A percentile compares a stretch with the other conserved stretches of the same genome.
phyloP scores from a whole-genome alignment of 2,888 invertebrate species.

The Drosophila siamana region DNA sequence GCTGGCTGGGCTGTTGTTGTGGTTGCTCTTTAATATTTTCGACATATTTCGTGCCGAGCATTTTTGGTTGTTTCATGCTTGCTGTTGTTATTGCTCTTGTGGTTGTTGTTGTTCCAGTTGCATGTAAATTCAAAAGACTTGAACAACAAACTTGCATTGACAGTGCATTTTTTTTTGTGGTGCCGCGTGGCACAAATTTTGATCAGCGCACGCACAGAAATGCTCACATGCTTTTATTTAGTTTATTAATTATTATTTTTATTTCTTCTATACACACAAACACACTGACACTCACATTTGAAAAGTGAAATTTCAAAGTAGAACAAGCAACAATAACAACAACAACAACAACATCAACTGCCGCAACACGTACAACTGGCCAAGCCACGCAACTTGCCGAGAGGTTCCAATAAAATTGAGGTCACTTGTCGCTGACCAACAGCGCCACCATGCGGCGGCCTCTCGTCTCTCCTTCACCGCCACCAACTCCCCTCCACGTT shows the following conservation, averaged over 20 bases:
- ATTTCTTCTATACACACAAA: conserved; percentile 32
- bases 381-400: conserved; percentile 65
- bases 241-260: conserved; percentile 71
- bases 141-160: conserved; percentile 59
- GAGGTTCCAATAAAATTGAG: conserved; percentile 76
- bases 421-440: conserved; percentile 72
- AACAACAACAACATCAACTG: conserved; percentile 50
- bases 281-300: conserved; percentile 52
- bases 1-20: conserved; percentile 28
- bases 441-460: conserved; percentile 45
- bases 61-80: conserved; percentile 25
- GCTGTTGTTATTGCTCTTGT: conserved; percentile 9
- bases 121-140: conserved; percentile 61
- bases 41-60: conserved; percentile 53
- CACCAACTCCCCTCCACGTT: conserved; percentile 5
- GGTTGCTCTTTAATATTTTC: conserved; percentile 53
- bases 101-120: conserved; percentile 23
- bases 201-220: conserved; percentile 55
- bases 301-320: conserved; percentile 79
- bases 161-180: conserved; percentile 14
- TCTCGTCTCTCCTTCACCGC: conserved; percentile 12
- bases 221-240: conserved; percentile 65
- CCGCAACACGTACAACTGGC: conserved; percentile 51
- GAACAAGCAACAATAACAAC: conserved; percentile 59
- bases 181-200: conserved; percentile 41